These are phyloP conservation scores for Ectropis crepuscularia DNA, from an alignment of 2,888 invertebrate genomes.

Conservation along the genomic window DNA sequence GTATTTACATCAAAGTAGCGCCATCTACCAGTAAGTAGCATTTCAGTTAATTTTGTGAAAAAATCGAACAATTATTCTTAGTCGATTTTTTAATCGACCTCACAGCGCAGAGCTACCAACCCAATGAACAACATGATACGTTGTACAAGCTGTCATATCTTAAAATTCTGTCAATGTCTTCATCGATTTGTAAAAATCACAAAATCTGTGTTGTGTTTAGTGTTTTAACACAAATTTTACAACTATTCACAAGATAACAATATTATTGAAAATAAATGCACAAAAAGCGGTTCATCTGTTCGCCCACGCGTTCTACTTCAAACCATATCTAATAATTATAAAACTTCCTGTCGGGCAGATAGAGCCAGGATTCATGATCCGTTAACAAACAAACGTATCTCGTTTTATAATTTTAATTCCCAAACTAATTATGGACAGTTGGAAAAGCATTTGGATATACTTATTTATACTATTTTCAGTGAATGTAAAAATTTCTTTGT, in stretches of 20 bases:
- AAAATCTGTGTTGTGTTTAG: not conserved
- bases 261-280: not conserved
- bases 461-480: constrained; percentile 58
- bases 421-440: constrained; percentile 47
- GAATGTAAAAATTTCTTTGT: constrained; percentile 58
- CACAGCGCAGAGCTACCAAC: too few species aligned
- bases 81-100: constrained; percentile 3
- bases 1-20: not conserved
- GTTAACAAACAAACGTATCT: constrained; percentile 8
- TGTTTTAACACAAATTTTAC: not conserved
- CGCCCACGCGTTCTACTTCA: constrained; percentile 31
- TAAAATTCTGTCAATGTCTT: not conserved
- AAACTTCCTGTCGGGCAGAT: constrained; percentile 33
- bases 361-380: constrained; percentile 18
- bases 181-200: not conserved
- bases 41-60: not conserved
- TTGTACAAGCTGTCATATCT: too few species aligned
- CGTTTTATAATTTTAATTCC: constrained; percentile 19
- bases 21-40: constrained; percentile 14
- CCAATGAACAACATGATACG: too few species aligned
- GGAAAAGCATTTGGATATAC: constrained; percentile 43
- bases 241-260: not conserved
- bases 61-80: constrained; percentile 1
- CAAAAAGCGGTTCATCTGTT: constrained; percentile 19
- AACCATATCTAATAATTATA: constrained; percentile 19